Evolutionary conservation across 1,140 invertebrate species (phyloP), one percentile per base, ranked within the genome.

Genomic region (Drosophila asahinai): DNA sequence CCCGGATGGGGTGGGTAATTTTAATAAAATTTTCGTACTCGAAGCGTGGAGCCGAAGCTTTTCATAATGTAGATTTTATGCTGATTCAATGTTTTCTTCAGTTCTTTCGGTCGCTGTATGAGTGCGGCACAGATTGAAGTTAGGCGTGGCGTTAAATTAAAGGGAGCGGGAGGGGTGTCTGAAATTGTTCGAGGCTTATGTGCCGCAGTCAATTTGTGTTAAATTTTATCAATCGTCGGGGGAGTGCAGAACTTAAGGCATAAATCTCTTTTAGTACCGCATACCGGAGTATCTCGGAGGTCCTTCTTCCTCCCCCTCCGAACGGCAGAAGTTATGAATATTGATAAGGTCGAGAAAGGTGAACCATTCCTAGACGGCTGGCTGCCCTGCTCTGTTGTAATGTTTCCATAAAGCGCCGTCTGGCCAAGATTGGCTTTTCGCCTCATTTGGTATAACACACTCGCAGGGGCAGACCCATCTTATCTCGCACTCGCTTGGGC

Each of bases 31-130:
- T 79, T 78, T 78, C 76, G 64, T 78, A 78, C 64, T 78, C 75
- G 75, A 78, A 71, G 75, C 75, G 76, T 78, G 58, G 64, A 77
- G 64, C 43, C 67, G 25, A 77, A 77, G 76, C 76, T 79, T 78
- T 80, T 80, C 67, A 80, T 80, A 80, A 80, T 80, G 77, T 80
- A 80, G 43, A 80, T 80, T 80, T 80, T 80, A 80, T 80, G 77
- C 77, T 80, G 77, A 80, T 80, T 80, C 77, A 80, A 80, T 80
- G 77, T 80, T 80, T 65, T 80, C 70, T 73, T 52, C 67, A 51
- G 52, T 73, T 60, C 47, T 77, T 40, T 74, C 40, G n/a, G 66
- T 49, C n/a, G 27, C 33, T 36, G 38, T 55, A 52, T 43, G 67
- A 74, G 68, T 47, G n/a, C 43, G 25, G 48, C 75, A 67, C 77